Evolutionary conservation across 2,797 vertebrate species (phyloP).

Genomic region (Tauraco hartlaubi): DNA sequence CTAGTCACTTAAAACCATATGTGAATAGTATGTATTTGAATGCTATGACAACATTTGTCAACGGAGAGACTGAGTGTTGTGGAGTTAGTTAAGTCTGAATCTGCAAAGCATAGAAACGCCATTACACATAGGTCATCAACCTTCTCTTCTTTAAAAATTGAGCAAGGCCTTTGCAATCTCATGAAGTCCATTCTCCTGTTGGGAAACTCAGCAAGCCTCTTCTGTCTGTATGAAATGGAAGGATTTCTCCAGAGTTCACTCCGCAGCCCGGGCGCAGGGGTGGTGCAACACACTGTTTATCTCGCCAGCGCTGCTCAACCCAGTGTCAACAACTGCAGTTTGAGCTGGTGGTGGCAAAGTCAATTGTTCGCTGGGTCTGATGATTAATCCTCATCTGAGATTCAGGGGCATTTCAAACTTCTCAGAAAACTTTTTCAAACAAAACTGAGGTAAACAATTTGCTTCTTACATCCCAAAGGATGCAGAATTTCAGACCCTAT

Average conservation of each 20-base stretch:
- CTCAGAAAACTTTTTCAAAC: neutral
- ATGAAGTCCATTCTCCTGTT: neutral
- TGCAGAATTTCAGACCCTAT: neutral
- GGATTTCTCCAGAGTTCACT: neutral
- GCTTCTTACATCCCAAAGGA: neutral
- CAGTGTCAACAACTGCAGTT: neutral
- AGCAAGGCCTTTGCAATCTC: neutral
- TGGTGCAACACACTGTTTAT: too few relatives aligned
- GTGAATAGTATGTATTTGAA: neutral
- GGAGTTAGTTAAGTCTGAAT: neutral
- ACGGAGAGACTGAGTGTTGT: neutral
- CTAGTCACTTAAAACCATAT: neutral
- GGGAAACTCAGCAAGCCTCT: neutral
- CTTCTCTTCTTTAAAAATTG: neutral
- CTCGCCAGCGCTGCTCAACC: accelerated
- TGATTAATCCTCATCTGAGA: neutral
- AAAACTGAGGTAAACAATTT: neutral
- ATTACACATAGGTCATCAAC: neutral
- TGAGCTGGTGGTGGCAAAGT: neutral
- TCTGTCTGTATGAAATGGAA: neutral
- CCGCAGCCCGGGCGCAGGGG: accelerated
- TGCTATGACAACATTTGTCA: neutral
- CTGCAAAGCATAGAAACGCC: neutral
- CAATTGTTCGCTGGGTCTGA: neutral
- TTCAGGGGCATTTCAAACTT: neutral